Percentiles rank a stretch among this genome's conserved stretches.
phyloP scores from a whole-genome alignment of 2,797 vertebrate genomes.

The Tauraco hartlaubi region DNA sequence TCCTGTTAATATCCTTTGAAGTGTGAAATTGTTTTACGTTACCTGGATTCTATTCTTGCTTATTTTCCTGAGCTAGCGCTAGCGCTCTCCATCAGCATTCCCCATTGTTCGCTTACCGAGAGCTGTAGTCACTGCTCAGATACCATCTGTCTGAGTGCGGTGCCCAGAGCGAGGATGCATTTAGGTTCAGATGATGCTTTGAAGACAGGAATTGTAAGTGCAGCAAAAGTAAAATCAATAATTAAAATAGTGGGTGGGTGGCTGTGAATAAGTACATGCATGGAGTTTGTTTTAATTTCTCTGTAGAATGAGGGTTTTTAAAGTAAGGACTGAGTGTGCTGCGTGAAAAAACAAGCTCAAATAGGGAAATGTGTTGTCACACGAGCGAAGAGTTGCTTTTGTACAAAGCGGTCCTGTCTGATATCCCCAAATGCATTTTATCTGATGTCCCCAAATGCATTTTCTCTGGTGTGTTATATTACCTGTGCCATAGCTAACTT shows the following conservation, averaged over 20 bases:
- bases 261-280: background rate
- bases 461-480: background rate
- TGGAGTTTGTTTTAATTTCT: background rate
- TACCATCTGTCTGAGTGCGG: background rate
- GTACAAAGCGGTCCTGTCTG: background rate
- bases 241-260: background rate
- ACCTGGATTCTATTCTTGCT: background rate
- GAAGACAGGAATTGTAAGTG: background rate
- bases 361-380: background rate
- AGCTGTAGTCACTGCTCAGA: background rate
- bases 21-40: slow-evolving; percentile 20
- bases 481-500: background rate
- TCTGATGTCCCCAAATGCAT: background rate
- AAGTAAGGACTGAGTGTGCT: background rate
- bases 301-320: background rate
- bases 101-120: background rate
- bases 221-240: background rate
- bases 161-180: background rate
- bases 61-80: background rate
- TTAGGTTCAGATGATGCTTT: background rate
- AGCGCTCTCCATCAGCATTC: background rate
- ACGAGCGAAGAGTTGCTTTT: background rate
- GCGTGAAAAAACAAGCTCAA: background rate
- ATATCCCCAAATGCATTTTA: background rate
- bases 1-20: background rate